Percentiles rank a stretch among this genome's conserved stretches.
phyloP scores from a whole-genome alignment of 2,113 vertebrate genomes.

The Canis aureus region DNA sequence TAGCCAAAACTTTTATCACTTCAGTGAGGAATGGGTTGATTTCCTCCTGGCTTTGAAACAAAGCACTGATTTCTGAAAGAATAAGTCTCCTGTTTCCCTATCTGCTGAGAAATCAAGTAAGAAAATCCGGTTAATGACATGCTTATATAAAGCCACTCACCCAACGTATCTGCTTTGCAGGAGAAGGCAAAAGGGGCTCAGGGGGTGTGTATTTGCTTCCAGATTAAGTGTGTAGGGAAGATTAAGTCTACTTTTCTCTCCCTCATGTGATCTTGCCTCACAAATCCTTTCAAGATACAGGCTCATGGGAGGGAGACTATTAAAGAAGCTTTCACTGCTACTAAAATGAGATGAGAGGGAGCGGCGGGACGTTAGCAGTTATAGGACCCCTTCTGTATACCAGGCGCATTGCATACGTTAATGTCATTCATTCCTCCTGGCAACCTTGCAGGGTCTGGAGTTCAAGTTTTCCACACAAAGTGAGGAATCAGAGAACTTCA shows the following conservation, averaged over 20 bases:
- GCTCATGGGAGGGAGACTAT: not conserved
- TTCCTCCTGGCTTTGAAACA: conserved; percentile 24
- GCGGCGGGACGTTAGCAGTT: not conserved
- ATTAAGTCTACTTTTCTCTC: not conserved
- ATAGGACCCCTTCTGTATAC: not conserved
- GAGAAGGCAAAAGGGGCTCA: not conserved
- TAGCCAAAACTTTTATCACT: not conserved
- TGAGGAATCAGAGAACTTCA: not conserved
- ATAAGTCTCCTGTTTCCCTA: not conserved
- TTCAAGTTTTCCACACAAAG: not conserved
- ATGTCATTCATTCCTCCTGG: not conserved
- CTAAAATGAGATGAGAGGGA: not conserved
- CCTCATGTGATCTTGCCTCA: not conserved
- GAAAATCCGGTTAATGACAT: conserved; percentile 28
- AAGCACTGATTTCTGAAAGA: conserved; percentile 48
- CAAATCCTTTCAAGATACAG: conserved; percentile 32
- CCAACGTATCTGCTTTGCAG: not conserved
- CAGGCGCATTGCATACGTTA: too few species aligned
- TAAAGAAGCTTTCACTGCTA: not conserved
- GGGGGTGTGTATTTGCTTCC: conserved; percentile 2
- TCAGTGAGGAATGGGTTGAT: conserved; percentile 26
- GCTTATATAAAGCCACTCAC: conserved; percentile 27
- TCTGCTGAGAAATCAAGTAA: conserved; percentile 32
- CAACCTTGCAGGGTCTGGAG: not conserved
- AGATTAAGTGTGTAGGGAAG: conserved; percentile 18